Evolutionary conservation across 1,140 invertebrate genomes (phyloP).

Genomic region (Saccostrea glomerata): DNA sequence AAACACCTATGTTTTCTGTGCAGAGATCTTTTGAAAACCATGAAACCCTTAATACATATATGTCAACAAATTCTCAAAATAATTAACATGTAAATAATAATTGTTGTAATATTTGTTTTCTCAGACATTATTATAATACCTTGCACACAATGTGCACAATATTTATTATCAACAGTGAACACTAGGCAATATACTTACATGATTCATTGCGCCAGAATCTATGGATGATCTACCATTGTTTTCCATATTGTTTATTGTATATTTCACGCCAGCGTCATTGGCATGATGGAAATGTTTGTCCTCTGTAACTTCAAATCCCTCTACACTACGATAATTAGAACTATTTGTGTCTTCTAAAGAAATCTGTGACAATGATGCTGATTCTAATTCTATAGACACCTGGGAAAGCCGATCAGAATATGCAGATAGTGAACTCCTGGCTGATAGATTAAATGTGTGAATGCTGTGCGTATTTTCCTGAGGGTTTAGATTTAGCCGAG

Average conservation of each 20-base stretch:
- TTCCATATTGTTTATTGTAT: slow-evolving; percentile 6
- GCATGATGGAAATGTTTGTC: background rate
- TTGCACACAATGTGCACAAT: no score
- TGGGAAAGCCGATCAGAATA: slow-evolving; percentile 17
- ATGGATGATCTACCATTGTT: slow-evolving; percentile 1
- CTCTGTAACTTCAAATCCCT: background rate
- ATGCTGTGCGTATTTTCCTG: background rate
- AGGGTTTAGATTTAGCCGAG: background rate
- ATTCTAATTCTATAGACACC: slow-evolving; percentile 18
- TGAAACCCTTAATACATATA: no score
- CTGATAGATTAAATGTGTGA: slow-evolving; percentile 1
- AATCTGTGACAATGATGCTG: background rate
- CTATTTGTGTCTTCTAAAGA: background rate
- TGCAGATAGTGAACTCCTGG: background rate
- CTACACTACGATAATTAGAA: background rate
- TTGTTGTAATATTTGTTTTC: no score
- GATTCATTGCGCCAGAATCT: slow-evolving; percentile 25
- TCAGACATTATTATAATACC: no score
- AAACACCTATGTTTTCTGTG: no score
- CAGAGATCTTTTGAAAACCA: no score
- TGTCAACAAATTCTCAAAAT: no score
- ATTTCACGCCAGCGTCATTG: background rate
- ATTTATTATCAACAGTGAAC: no score
- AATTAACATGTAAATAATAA: no score
- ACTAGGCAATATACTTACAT: background rate